Evolutionary conservation across 2,797 vertebrate species (phyloP).

Genomic region (Mormyrus proboscirostris): DNA sequence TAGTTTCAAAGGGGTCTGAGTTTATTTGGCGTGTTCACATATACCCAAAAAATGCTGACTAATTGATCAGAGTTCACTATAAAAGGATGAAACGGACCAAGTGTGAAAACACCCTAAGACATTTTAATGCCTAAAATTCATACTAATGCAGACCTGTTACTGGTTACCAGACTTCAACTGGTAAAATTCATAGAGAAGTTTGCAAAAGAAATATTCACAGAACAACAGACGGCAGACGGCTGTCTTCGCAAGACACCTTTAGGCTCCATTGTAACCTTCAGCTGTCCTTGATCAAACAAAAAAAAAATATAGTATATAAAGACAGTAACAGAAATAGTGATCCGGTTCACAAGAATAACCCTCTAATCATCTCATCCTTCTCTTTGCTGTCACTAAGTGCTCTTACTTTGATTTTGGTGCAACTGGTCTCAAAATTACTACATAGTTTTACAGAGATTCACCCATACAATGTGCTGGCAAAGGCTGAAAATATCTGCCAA

Average conservation of each 20-base stretch:
- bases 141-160: neutral
- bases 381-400: neutral
- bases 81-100: too few species aligned
- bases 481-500: neutral
- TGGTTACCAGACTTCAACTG: neutral
- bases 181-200: neutral
- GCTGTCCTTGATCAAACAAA: neutral
- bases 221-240: neutral
- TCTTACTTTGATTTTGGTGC: too few species aligned
- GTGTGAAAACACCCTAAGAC: neutral
- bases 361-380: neutral
- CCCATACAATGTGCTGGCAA: too few species aligned
- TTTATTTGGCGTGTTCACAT: too few species aligned
- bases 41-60: too few species aligned
- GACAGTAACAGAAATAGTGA: neutral
- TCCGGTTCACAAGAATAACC: neutral
- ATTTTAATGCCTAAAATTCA: neutral
- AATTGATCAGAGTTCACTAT: too few species aligned
- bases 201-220: neutral
- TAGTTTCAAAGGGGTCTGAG: too few species aligned
- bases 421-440: too few species aligned
- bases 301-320: neutral
- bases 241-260: neutral
- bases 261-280: neutral
- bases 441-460: too few species aligned